These are phyloP conservation scores for Leguminivora glycinivorella DNA, from an alignment of 1,140 invertebrate species.

Conservation along the genomic window DNA sequence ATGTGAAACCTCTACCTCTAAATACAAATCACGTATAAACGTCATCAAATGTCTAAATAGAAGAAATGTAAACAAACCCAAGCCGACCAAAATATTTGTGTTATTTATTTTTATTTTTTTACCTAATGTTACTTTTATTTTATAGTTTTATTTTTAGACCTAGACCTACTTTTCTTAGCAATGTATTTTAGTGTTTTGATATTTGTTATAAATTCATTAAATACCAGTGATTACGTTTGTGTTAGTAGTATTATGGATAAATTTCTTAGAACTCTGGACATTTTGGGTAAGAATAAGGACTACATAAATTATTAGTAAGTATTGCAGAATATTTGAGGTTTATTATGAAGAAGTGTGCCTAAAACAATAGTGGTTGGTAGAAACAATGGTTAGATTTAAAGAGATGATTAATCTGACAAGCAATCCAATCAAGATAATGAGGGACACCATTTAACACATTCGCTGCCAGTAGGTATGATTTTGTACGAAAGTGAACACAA, in stretches of 20 bases:
- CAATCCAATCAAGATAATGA: too few species aligned
- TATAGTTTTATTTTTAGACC: not conserved
- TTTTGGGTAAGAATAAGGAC: not conserved
- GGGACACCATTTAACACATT: too few species aligned
- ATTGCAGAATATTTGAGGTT: not conserved
- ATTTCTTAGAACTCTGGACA: not conserved
- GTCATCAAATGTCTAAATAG: not conserved
- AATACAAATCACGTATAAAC: too few species aligned
- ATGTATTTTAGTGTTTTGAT: not conserved
- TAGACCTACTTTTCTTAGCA: not conserved
- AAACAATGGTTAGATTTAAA: too few species aligned
- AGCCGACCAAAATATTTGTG: not conserved
- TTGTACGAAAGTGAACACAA: too few species aligned
- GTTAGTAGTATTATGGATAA: not conserved
- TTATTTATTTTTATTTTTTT: not conserved
- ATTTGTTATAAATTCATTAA: not conserved
- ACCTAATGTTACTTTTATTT: conserved; percentile 8
- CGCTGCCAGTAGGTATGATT: too few species aligned
- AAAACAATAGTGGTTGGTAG: too few species aligned
- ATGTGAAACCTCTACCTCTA: too few species aligned
- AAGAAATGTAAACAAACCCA: conserved; percentile 5
- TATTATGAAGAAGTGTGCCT: not conserved
- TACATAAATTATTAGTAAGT: not conserved
- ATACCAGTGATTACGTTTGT: not conserved
- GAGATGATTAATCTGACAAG: too few species aligned